Base-by-base conservation (phyloP, 2,797 vertebrate species). In the Jordanella pulchra region DNA sequence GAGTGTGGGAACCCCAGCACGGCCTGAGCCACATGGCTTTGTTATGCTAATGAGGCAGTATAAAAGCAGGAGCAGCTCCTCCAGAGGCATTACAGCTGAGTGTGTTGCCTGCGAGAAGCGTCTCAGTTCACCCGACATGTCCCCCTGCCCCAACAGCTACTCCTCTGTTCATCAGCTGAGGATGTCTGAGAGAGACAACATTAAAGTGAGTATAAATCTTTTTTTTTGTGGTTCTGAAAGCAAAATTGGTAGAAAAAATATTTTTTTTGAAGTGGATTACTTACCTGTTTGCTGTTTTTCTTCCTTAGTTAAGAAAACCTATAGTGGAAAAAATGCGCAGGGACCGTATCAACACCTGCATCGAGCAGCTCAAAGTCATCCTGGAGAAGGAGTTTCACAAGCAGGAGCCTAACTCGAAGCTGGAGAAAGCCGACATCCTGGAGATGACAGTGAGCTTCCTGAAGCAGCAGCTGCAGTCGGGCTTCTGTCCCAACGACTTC, bases 391-490 rank as follows among this genome's bases (percentile, higher is more conserved):
- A 93, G 78, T 93, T 91, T 76, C 92, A 92, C 69, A 87, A 88
- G 51, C 89, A 94, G 39, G 93, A 95, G 79, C 94, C 94, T 72
- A 94, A 93, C 84, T 90, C 92, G 82, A 95, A 94, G 88, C 90
- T 95, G 81, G 95, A 95, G 90, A 95, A 95, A 67, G 94, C 94
- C 0, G 93, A 95, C 74, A 93, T 95, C 87, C 84, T 94, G 91
- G 95, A 95, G 90, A 95, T 96, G 94, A 95, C 95, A 0, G 94
- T 96, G 64, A 93, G 89, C 87, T 94, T 94, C 83, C 90, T 96
- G 74, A 92, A 90, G 73, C 92, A 94, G 84, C 93, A 93, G 86
- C 89, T 90, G 63, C 89, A 85, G 76, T 67, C 74, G 2, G 71
- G 84, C n/a, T 76, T 80, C 65, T 74, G 83, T 61, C 89, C 88